A percentile compares a stretch with the other conserved stretches of the same genome.
Evolutionary conservation across 2,888 invertebrate genomes (phyloP).

Genomic region (Anarsia innoxiella): DNA sequence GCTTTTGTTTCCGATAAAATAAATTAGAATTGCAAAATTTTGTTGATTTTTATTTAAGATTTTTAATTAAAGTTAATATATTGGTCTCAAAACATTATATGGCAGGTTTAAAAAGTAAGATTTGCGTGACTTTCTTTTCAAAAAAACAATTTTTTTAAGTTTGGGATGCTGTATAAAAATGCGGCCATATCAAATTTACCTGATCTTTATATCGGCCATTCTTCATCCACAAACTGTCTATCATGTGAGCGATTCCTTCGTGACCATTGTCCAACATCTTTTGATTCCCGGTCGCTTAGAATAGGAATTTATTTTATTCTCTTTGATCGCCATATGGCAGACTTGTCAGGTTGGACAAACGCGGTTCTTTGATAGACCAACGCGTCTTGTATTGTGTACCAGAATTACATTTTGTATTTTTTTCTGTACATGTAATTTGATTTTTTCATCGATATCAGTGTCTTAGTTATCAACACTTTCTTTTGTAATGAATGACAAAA

Average conservation of each 20-base stretch:
- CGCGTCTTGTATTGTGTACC: slow-evolving; percentile 35
- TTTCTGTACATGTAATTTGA: too few species aligned
- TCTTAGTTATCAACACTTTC: too few species aligned
- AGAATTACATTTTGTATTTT: slow-evolving; percentile 40
- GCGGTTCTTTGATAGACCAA: slow-evolving; percentile 42
- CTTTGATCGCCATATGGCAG: slow-evolving; percentile 35
- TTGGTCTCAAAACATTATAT: too few species aligned
- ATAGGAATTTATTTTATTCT: slow-evolving; percentile 42
- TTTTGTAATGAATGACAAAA: too few species aligned
- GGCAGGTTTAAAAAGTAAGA: too few species aligned
- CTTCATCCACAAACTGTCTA: slow-evolving; percentile 41
- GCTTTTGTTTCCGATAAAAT: slow-evolving; percentile 13
- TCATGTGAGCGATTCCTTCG: slow-evolving; percentile 47
- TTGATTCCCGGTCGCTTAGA: slow-evolving; percentile 55
- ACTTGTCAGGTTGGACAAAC: slow-evolving; percentile 48
- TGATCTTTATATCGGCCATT: slow-evolving; percentile 55
- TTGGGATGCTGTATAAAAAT: neutral
- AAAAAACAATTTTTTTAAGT: too few species aligned
- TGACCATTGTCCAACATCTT: slow-evolving; percentile 73
- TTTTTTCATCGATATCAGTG: too few species aligned
- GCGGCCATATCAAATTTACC: slow-evolving; percentile 60
- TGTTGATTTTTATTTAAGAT: slow-evolving; percentile 9
- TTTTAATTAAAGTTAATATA: slow-evolving; percentile 11
- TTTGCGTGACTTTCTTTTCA: too few species aligned
- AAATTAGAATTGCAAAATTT: neutral